Evolutionary conservation across 1,140 invertebrate species (phyloP), one percentile per base, ranked within the genome.

Genomic region (Trichonephila clavipes): DNA sequence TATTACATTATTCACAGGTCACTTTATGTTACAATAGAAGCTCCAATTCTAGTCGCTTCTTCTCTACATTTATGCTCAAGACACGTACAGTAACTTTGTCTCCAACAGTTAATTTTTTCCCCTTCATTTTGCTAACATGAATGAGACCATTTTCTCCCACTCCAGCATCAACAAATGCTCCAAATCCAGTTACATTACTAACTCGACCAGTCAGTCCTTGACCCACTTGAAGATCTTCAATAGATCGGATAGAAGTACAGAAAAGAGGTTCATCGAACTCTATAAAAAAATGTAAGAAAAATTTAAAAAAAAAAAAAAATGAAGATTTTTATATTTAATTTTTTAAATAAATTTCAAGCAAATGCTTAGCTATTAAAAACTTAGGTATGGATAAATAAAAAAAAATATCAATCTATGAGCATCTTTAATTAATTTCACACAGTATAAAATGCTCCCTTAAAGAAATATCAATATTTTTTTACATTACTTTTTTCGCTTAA

Each of bases 141-240:
- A 99, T 97, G 28, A 99, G 96, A 0, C 97, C 98, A 96, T 97
- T 96, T 72, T 95, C 96, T 6, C 69, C 97, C 0, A 99, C 97
- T 0, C 98, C 98, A 94, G 98, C 97, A 95, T 99, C 98, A 7
- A 99, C 97, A 96, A 99, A 99, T 69, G 97, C 97, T 21, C 98
- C 98, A 96, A 99, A 99, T 94, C 98, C 97, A 0, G 98, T 98
- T 0, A 98, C 97, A 95, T 99, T 99, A 8, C 96, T 96, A 0
- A 98, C 97, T 1, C 97, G 96, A 95, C 96, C 96, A 95, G 96
- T 96, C 94, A 98, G 95, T 66, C 95, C 95, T 61, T 96, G 95
- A 0, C 97, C 97, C 14, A 95, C 77, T 83, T 95, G 95, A 0
- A 98, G 95, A 94, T 97, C 97, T 5, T 96, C 95, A 16, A 98